These are phyloP conservation scores for Stenurella melanura DNA, from an alignment of 2,888 invertebrate genomes.

Conservation along the genomic window DNA sequence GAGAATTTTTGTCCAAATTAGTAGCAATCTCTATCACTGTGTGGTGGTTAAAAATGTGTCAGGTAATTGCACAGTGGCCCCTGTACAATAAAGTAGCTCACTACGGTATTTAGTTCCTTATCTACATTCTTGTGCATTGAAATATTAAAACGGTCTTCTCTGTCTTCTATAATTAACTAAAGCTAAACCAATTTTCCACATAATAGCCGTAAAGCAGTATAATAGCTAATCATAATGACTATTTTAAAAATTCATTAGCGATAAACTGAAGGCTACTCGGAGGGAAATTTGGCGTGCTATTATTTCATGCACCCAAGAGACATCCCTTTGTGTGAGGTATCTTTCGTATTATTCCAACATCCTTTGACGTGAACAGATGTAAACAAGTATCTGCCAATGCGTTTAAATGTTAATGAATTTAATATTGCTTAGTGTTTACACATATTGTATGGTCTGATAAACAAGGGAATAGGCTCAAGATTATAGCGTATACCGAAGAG, in stretches of 20 bases:
- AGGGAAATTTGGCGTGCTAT: constrained; percentile 16
- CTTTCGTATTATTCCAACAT: constrained; percentile 15
- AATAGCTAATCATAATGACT: constrained; percentile 33
- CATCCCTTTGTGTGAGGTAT: constrained; percentile 7
- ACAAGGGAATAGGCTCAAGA: constrained; percentile 30
- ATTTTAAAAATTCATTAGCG: constrained; percentile 38
- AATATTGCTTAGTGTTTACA: constrained; percentile 41
- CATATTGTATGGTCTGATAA: constrained; percentile 40
- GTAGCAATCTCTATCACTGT: too few relatives aligned
- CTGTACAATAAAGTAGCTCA: too few relatives aligned
- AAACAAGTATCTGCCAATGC: constrained; percentile 21
- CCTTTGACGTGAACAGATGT: constrained; percentile 29
- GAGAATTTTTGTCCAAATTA: too few relatives aligned
- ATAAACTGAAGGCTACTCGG: constrained; percentile 21
- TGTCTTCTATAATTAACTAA: background rate
- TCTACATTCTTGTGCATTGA: background rate
- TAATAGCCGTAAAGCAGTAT: constrained; percentile 11
- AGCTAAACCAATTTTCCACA: constrained; percentile 29
- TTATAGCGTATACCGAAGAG: constrained; percentile 35
- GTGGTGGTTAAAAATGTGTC: too few relatives aligned
- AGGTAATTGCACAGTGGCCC: too few relatives aligned
- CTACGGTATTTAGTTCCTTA: too few relatives aligned
- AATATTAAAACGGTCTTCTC: background rate
- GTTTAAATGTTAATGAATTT: constrained; percentile 40
- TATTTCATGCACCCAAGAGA: constrained; percentile 16